phyloP scores from a whole-genome alignment of 2,888 invertebrate species.

The Cheilosia vulpina region DNA sequence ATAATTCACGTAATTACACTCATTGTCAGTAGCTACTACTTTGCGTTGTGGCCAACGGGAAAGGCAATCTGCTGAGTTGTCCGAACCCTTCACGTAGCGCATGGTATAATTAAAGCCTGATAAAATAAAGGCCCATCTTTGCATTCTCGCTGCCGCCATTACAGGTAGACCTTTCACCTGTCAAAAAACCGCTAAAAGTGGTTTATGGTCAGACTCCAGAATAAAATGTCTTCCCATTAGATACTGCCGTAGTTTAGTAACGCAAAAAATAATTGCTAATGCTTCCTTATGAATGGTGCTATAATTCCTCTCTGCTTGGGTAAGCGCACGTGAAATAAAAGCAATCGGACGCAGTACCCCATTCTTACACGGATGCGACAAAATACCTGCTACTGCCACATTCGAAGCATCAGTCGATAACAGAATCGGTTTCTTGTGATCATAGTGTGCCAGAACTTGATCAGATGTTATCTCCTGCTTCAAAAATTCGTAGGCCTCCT shows the following conservation, averaged over 20 bases:
- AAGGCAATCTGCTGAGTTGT: no score
- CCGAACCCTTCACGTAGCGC: conserved; percentile 7
- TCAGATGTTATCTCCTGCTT: conserved; percentile 44
- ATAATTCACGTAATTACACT: conserved; percentile 40
- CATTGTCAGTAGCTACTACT: not conserved
- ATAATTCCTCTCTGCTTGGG: no score
- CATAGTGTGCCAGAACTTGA: conserved; percentile 38
- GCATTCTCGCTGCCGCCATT: conserved; percentile 49
- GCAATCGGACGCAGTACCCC: not conserved
- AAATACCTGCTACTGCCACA: not conserved
- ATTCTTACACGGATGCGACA: not conserved
- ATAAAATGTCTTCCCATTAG: no score
- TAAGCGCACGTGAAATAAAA: no score
- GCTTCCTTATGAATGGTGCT: no score
- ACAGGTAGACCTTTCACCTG: conserved; percentile 58
- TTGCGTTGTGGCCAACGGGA: not conserved
- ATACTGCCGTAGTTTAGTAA: no score
- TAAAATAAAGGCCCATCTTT: conserved; percentile 29
- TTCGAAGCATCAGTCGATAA: conserved; percentile 39
- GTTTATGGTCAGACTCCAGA: no score
- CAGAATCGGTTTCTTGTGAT: conserved; percentile 36
- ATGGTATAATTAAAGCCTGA: conserved; percentile 20
- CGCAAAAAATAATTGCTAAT: no score
- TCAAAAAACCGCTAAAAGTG: conserved; percentile 27
- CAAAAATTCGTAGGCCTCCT: conserved; percentile 23